Evolutionary conservation across 2,113 vertebrate genomes (phyloP).

Genomic region (Psilopsiagon aymara): DNA sequence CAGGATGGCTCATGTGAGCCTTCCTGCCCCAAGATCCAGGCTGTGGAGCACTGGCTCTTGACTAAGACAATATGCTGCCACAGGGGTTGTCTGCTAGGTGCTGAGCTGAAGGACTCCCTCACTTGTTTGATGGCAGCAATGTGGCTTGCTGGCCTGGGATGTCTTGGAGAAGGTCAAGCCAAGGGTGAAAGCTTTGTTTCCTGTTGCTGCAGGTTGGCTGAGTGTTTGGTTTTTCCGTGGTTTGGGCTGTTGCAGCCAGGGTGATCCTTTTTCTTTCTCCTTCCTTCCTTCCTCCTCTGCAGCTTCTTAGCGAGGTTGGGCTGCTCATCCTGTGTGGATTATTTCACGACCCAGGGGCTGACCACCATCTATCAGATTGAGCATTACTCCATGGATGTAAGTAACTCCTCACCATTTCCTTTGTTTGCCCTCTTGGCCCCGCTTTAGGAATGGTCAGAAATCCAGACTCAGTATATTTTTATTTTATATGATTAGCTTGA

Average conservation of each 20-base stretch:
- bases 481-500: neutral
- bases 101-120: neutral
- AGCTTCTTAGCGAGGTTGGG: conserved; percentile 99
- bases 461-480: neutral
- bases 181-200: conserved; percentile 56
- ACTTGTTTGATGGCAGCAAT: neutral
- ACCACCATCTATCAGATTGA: conserved; percentile 99
- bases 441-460: conserved; percentile 31
- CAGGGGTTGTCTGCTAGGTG: neutral
- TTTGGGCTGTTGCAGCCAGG: conserved; percentile 79
- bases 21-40: neutral
- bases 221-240: conserved; percentile 76
- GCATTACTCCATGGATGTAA: conserved; percentile 99
- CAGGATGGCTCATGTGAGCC: neutral
- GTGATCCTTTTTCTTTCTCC: conserved; percentile 82
- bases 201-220: conserved; percentile 69
- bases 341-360: conserved; percentile 99
- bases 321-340: conserved; percentile 98
- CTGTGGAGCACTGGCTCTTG: neutral
- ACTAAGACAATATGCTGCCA: neutral
- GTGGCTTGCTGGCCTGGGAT: conserved; percentile 19
- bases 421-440: conserved; percentile 51
- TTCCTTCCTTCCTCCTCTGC: conserved; percentile 76
- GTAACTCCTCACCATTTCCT: conserved; percentile 76
- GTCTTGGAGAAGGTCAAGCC: conserved; percentile 35